These are phyloP conservation scores for Drosophila fulvimacula DNA, from an alignment of 2,888 invertebrate genomes.

Conservation along the genomic window DNA sequence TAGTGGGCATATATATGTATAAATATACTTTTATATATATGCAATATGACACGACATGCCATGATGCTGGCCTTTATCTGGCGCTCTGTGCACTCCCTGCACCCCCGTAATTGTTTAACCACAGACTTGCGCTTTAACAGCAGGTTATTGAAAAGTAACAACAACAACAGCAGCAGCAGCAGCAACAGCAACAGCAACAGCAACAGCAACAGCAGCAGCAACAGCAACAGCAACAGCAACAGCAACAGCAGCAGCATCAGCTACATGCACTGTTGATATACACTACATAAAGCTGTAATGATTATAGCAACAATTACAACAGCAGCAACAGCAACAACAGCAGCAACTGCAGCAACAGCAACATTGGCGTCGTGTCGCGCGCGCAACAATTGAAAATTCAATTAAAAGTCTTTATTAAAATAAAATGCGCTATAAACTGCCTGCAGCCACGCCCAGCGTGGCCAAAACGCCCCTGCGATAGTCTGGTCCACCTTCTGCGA, in stretches of 20 bases:
- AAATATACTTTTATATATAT: slow-evolving; percentile 24
- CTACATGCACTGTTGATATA: slow-evolving; percentile 42
- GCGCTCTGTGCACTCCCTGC: slow-evolving; percentile 28
- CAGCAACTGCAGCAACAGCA: slow-evolving; percentile 5
- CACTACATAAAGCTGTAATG: slow-evolving; percentile 66
- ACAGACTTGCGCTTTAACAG: slow-evolving; percentile 67
- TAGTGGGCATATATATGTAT: slow-evolving; percentile 6
- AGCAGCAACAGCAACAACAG: slow-evolving; percentile 29
- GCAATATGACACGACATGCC: slow-evolving; percentile 23
- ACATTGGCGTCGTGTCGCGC: slow-evolving; percentile 38
- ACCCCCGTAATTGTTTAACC: slow-evolving; percentile 72
- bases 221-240: neutral
- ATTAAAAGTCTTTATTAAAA: slow-evolving; percentile 82
- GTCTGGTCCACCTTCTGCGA: neutral
- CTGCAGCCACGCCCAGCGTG: slow-evolving; percentile 33
- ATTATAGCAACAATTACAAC: slow-evolving; percentile 67
- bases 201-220: slow-evolving; percentile 30
- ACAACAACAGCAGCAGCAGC: slow-evolving; percentile 24
- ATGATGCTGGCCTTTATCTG: slow-evolving; percentile 29
- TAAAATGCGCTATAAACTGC: slow-evolving; percentile 71
- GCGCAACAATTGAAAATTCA: slow-evolving; percentile 81
- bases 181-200: neutral
- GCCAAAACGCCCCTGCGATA: slow-evolving; percentile 23
- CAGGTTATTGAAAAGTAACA: slow-evolving; percentile 61
- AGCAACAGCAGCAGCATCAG: slow-evolving; percentile 7